Evolutionary conservation across 2,113 vertebrate genomes (phyloP), one percentile per base, ranked within the genome.

Genomic region (Microcebus ravelobensis): DNA sequence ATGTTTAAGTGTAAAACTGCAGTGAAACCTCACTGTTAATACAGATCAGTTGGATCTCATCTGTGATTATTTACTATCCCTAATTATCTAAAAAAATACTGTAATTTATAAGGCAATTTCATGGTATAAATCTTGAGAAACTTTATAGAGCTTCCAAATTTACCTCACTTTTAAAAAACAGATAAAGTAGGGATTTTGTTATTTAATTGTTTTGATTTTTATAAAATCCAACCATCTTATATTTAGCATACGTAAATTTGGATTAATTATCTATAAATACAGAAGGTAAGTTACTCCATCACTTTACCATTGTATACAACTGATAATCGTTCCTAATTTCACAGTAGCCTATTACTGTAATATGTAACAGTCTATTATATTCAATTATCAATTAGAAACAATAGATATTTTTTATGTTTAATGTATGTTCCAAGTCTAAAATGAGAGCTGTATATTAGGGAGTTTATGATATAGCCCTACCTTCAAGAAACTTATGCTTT

Each of bases 121-220:
- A 45, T 85, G 67, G 18, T 90, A 74, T 74, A 94, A 87, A 84
- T 94, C 59, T 83, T 70, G 45, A 95, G 48, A 83, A 74, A 39
- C 36, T 95, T 86, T 90, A 61, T 80, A 84, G 36, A 90, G 23
- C n/a, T 88, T 87, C 18, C 11, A 87, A 42, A 92, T 91, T 90
- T 87, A 95, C 76, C 59, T 52, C 90, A 80, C 9, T 89, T 87
- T 96, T 90, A 81, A 27, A 90, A 92, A 93, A 29, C 86, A 85
- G 2, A 82, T n/a, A 87, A 87, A 63, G 8, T 61, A 92, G 94
- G 29, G 18, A 67, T 68, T 88, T 92, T 87, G 6, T 81, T 85
- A 67, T 70, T 93, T 20, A 82, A 6, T 67, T 94, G 84, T 9
- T 79, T 93, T 67, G 73, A 61, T 65, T 91, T 95, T 92, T 68